These are phyloP conservation scores for Seladonia tumulorum DNA, from an alignment of 2,888 invertebrate genomes.

Conservation along the genomic window DNA sequence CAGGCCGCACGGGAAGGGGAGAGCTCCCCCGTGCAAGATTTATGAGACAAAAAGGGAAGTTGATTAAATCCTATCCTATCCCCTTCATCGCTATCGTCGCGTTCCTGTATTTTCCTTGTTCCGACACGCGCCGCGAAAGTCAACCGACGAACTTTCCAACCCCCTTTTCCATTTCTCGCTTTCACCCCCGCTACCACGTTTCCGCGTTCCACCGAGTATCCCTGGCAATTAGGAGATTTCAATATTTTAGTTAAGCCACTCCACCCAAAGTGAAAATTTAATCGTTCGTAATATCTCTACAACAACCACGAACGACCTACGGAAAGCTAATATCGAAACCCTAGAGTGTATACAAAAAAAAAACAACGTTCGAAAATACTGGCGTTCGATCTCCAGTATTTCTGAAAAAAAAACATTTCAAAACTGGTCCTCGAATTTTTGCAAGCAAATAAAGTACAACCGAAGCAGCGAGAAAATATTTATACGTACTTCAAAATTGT, in stretches of 20 bases:
- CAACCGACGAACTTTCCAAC: slow-evolving; percentile 13
- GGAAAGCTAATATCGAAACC: background rate
- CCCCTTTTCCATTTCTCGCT: background rate
- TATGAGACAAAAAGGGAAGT: slow-evolving; percentile 73
- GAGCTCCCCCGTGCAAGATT: slow-evolving; percentile 64
- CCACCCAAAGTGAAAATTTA: background rate
- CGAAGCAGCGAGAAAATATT: background rate
- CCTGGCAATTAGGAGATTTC: slow-evolving; percentile 44
- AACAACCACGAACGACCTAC: background rate
- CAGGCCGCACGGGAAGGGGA: background rate
- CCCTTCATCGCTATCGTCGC: slow-evolving; percentile 35
- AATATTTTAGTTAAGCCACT: slow-evolving; percentile 32
- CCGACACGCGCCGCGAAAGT: slow-evolving; percentile 25
- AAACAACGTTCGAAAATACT: background rate
- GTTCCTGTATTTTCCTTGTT: slow-evolving; percentile 50
- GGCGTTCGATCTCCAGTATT: background rate
- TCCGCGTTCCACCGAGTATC: background rate
- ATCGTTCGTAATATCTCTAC: background rate
- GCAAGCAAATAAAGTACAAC: background rate
- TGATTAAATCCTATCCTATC: slow-evolving; percentile 69
- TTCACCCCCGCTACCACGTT: background rate
- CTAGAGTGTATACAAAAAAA: background rate
- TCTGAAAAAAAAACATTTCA: background rate
- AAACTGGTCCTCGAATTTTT: background rate
- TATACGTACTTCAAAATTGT: background rate